Evolutionary conservation across 2,888 invertebrate genomes (phyloP).

Genomic region (Bombyx huttoni): DNA sequence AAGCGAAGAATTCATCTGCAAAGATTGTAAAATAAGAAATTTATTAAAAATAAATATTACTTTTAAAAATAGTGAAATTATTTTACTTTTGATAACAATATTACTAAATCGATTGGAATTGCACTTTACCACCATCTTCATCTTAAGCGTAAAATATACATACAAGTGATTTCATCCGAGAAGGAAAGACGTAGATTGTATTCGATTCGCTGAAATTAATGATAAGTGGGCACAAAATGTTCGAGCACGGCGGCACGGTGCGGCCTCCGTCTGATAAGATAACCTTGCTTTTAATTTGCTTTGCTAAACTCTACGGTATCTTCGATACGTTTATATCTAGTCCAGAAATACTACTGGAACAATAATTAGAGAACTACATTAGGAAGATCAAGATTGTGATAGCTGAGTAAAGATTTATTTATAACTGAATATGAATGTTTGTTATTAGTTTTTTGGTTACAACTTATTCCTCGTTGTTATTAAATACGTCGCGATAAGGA

Average conservation of each 20-base stretch:
- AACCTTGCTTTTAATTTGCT: slow-evolving; percentile 69
- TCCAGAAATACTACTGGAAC: slow-evolving; percentile 27
- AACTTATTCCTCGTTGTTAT: no score
- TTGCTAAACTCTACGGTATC: slow-evolving; percentile 26
- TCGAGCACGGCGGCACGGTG: slow-evolving; percentile 21
- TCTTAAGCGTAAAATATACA: neutral
- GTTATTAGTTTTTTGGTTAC: no score
- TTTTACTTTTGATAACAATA: no score
- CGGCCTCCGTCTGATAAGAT: slow-evolving; percentile 61
- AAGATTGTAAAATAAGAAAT: neutral
- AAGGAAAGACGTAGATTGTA: neutral
- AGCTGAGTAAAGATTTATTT: no score
- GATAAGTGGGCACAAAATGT: slow-evolving; percentile 16
- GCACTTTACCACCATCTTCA: no score
- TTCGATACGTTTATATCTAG: slow-evolving; percentile 13
- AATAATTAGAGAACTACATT: slow-evolving; percentile 29
- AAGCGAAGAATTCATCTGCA: neutral
- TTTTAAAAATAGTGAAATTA: no score
- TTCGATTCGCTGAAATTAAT: slow-evolving; percentile 26
- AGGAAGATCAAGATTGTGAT: slow-evolving; percentile 2
- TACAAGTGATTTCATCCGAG: neutral
- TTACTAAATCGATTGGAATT: no score
- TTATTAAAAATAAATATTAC: no score
- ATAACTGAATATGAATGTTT: no score
- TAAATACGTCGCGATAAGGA: no score